Base-by-base conservation (phyloP, 1,140 invertebrate genomes). In the Melipona quadrifasciata region DNA sequence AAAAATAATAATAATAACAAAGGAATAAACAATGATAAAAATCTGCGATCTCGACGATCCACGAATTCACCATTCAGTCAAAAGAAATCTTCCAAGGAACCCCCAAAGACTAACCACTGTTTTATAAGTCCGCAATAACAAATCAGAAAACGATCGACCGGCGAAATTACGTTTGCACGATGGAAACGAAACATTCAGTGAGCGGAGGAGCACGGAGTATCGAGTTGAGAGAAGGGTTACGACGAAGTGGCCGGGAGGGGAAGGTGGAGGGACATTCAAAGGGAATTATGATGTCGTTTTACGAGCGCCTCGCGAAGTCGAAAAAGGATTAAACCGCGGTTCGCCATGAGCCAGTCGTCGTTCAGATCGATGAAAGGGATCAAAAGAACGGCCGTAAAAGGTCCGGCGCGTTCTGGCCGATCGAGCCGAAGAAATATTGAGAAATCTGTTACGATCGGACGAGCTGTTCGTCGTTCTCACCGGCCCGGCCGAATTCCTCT, bases 281-380 rank as follows among this genome's bases (percentile, higher is more conserved):
- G 58, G 84, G 77, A 88, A 84, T 89, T 89, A 88, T 79, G 84
- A 89, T 68, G 73, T 83, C 73, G 88, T 88, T 89, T 89, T 89
- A 89, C 88, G 88, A 88, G 80, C 84, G 83, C 51, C 31, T 82
- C 78, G 84, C 80, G 84, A 71, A 86, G 76, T 87, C 86, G 70
- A 82, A 81, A n/a, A 86, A 77, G 87, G 87, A 89, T 88, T 90
- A 87, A 90, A 86, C 19, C 73, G 82, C 72, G 75, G 68, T 64
- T 83, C 72, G 39, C n/a, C 55, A 81, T 55, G 72, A 65, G 76
- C n/a, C n/a, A 55, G 39, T 12, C 16, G 31, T 24, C 53, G 72
- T 47, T 67, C 51, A 57, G 84, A 84, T 86, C 74, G 87, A 86
- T 53, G 70, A 86, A 84, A 82, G 65, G 79, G 65, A 84, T 86